Evolutionary conservation across 64 coral and sea anemone genomes (phyloP).

Genomic region (Pocillopora damicornis): DNA sequence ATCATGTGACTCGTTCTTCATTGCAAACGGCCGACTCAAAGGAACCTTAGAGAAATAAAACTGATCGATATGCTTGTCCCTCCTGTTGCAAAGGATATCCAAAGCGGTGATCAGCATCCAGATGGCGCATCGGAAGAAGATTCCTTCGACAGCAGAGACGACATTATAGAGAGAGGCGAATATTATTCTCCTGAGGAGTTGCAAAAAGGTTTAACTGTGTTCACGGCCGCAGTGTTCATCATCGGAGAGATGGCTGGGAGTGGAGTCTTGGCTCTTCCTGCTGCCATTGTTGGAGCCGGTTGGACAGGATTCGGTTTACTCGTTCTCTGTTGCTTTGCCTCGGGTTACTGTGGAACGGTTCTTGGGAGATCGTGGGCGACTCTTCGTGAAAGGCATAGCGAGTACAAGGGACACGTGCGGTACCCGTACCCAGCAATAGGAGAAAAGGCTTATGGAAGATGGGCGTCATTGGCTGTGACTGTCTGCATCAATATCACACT

Average conservation of each 20-base stretch:
- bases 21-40: not conserved
- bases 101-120: not conserved
- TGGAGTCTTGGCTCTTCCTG: slow-evolving; percentile 75
- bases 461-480: slow-evolving; percentile 72
- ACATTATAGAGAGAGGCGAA: not conserved
- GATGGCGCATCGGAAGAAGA: not conserved
- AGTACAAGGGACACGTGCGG: slow-evolving; percentile 67
- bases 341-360: slow-evolving; percentile 79
- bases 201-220: slow-evolving; percentile 72
- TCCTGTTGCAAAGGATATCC: slow-evolving; percentile 5
- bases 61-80: not conserved
- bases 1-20: not conserved
- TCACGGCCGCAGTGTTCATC: slow-evolving; percentile 83
- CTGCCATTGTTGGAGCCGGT: slow-evolving; percentile 66
- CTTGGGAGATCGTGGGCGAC: slow-evolving; percentile 71
- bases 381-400: slow-evolving; percentile 50
- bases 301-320: slow-evolving; percentile 65
- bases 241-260: slow-evolving; percentile 95
- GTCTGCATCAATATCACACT: slow-evolving; percentile 76
- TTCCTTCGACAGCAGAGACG: not conserved
- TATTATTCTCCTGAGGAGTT: not conserved
- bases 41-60: not conserved
- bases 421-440: slow-evolving; percentile 89
- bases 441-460: slow-evolving; percentile 69
- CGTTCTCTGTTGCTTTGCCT: slow-evolving; percentile 56